A percentile compares a stretch with the other conserved stretches of the same genome.
Conservation (phyloP, 2,113 vertebrate species). For the Ammodramus savannarum region DNA sequence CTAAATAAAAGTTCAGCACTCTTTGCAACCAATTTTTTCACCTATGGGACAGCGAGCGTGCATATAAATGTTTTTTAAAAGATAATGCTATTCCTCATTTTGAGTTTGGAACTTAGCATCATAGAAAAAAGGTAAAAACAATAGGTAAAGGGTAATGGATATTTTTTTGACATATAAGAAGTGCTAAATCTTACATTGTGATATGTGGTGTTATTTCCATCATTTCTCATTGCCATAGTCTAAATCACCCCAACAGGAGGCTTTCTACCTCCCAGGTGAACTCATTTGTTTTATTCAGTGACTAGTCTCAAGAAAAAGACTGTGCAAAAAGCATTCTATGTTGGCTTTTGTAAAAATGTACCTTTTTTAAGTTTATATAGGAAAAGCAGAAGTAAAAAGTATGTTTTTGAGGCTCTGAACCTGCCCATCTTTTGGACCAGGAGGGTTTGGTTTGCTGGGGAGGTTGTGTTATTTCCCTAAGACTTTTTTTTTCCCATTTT, state of each 20-base stretch:
- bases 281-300: neutral
- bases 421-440: neutral
- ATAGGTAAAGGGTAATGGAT: neutral
- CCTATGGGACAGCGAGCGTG: fast-evolving
- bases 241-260: neutral
- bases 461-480: neutral
- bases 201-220: neutral
- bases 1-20: neutral
- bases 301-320: neutral
- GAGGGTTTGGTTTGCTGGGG: neutral
- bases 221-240: neutral
- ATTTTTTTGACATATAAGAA: neutral
- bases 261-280: neutral
- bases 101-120: neutral
- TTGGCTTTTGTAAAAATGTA: neutral
- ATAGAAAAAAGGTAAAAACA: neutral
- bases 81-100: neutral
- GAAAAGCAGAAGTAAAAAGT: neutral
- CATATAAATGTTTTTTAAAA: neutral
- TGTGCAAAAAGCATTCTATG: neutral
- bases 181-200: neutral
- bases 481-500: neutral
- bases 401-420: neutral
- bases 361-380: neutral
- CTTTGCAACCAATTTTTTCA: neutral